Conservation (phyloP, 2,113 vertebrate species). For the Hucho hucho region DNA sequence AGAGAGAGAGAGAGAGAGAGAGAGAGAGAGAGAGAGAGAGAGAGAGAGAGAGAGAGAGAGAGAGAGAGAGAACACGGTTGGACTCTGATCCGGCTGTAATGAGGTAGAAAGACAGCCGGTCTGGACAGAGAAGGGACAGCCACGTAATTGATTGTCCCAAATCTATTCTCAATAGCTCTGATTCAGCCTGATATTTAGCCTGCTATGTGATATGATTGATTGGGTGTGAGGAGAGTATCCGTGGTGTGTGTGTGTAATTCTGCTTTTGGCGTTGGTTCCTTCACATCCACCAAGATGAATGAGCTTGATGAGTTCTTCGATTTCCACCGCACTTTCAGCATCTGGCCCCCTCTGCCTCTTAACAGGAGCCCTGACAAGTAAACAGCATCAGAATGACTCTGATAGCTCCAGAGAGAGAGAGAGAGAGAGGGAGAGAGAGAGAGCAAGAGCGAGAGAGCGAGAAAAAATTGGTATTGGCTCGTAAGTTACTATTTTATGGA, state of each 20-base stretch:
- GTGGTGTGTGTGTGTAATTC: constrained; percentile 51
- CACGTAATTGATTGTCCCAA: constrained; percentile 20
- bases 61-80: constrained; percentile 1
- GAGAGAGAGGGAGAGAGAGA: too few relatives aligned
- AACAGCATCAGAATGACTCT: constrained; percentile 62
- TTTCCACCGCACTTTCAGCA: constrained; percentile 49
- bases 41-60: not conserved
- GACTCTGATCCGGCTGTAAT: constrained; percentile 30
- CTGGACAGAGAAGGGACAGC: constrained; percentile 9
- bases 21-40: constrained; percentile 4
- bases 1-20: too few relatives aligned
- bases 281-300: constrained; percentile 67
- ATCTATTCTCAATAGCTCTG: constrained; percentile 25
- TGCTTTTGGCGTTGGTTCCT: constrained; percentile 45
- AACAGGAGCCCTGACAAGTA: constrained; percentile 60
- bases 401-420: constrained; percentile 38
- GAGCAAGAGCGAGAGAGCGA: constrained; percentile 19
- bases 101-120: constrained; percentile 19
- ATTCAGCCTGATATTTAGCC: constrained; percentile 35
- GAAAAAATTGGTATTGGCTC: too few relatives aligned
- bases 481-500: too few relatives aligned
- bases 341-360: constrained; percentile 52
- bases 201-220: constrained; percentile 62
- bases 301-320: constrained; percentile 69
- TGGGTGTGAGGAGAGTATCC: constrained; percentile 49